Base-by-base conservation (phyloP, 2,888 invertebrate species). In the Coelopa pilipes region DNA sequence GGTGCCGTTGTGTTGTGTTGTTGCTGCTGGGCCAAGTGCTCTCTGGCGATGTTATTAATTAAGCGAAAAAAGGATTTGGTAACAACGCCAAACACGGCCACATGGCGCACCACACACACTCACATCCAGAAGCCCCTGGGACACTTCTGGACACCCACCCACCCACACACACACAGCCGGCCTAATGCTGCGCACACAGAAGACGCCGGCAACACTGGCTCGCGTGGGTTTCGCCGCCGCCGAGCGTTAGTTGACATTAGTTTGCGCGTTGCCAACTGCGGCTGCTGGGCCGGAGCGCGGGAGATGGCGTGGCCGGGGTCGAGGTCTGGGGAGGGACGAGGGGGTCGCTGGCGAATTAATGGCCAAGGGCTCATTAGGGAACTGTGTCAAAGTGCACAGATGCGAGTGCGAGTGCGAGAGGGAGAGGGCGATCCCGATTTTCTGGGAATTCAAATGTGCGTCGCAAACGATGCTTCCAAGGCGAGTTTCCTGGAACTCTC, bases 141-240 rank as follows among this genome's bases (percentile, higher is more conserved):
- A 47, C 12, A 59, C 15, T 21, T 15, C 34, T 45, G 7, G 10
- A 24, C 12, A 15, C 21, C 46, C 55, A 55, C 15, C 53, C 53
- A 49, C 34, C 68, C 24, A 13, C 34, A 60, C 19, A 15, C 50
- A 66, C 66, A 24, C 45, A 34, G 49, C 82, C 81, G 81, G 81
- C 81, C 83, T 84, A 84, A 84, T 84, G 83, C 82, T 81, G 82
- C 79, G 80, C 79, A 83, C 84, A 84, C 82, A 84, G 50, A 60
- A 60, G 49, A 60, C 72, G n/a, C 45, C 47, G 65, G 72, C 72
- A 57, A 70, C 74, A 70, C 62, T 57, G 70, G 46, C 73, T 34
- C 50, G 53, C 68, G 68, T 55, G 60, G 60, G 46, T 50, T 49
- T 60, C 46, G 46, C 13, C 15, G 50, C 55, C 57, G 75, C 65